Evolutionary conservation across 2,113 vertebrate genomes (phyloP).

Genomic region (Bubo bubo): DNA sequence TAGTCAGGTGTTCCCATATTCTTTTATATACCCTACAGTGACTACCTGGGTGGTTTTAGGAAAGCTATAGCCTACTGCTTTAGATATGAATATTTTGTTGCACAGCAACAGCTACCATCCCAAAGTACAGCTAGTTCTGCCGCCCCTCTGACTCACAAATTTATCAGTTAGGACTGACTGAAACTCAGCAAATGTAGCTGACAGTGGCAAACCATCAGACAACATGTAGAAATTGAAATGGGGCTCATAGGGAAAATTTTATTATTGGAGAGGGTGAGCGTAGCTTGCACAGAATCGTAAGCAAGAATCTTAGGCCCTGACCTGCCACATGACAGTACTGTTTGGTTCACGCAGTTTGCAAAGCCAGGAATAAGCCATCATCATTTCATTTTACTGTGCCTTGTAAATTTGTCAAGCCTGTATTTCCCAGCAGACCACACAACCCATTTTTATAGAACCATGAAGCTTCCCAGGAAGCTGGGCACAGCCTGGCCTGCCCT

Average conservation of each 20-base stretch:
- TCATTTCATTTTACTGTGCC: constrained; percentile 12
- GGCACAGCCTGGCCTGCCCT: neutral
- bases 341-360: neutral
- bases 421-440: neutral
- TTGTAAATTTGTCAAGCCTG: neutral
- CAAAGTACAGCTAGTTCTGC: neutral
- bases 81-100: neutral
- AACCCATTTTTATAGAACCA: neutral
- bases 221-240: neutral
- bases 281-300: neutral
- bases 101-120: neutral
- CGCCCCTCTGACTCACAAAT: neutral
- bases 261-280: neutral
- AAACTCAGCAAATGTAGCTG: neutral
- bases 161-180: neutral
- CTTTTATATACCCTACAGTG: neutral
- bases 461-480: neutral
- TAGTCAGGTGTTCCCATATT: neutral
- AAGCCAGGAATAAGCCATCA: neutral
- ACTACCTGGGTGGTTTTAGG: neutral
- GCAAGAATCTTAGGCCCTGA: neutral
- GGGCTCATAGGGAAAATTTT: neutral
- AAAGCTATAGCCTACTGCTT: neutral
- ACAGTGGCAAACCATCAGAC: neutral
- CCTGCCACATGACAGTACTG: neutral